Percentiles rank a stretch among this genome's conserved stretches.
Evolutionary conservation across 2,113 vertebrate genomes (phyloP).

Genomic region (Aegithalos caudatus): DNA sequence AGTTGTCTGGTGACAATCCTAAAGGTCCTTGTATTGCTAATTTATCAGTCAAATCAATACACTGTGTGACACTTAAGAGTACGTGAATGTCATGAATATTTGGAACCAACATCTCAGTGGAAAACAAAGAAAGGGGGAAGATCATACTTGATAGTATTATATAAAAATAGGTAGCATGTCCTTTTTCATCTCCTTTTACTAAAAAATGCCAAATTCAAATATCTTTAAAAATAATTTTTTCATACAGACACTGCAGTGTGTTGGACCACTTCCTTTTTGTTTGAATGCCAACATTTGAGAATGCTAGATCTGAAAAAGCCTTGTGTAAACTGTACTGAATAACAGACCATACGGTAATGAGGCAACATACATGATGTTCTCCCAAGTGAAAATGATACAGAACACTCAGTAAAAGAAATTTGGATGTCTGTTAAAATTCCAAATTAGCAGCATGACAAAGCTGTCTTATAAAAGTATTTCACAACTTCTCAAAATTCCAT

Average conservation of each 20-base stretch:
- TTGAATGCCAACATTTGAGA: constrained; percentile 12
- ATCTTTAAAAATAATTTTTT: not conserved
- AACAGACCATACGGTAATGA: constrained; percentile 4
- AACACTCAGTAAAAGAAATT: not conserved
- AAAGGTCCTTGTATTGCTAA: not conserved
- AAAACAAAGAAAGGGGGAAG: not conserved
- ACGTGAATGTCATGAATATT: not conserved
- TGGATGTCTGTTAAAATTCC: not conserved
- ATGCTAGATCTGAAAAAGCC: not conserved
- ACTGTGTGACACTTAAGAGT: not conserved
- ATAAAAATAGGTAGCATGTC: not conserved
- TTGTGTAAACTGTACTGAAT: not conserved
- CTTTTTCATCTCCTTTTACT: not conserved
- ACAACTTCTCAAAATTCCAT: not conserved
- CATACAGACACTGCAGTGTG: not conserved
- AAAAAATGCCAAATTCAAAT: not conserved
- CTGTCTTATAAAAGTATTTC: not conserved
- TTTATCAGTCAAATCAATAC: not conserved
- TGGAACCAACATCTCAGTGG: not conserved
- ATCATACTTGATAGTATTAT: not conserved
- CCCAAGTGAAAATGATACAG: constrained; percentile 11
- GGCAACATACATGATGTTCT: constrained; percentile 35
- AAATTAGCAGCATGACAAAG: not conserved
- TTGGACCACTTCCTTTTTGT: constrained; percentile 6
- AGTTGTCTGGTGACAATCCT: not conserved